Percentiles rank a stretch among this genome's conserved stretches.
Conservation (phyloP, 1,140 invertebrate species). For the Drosophila setifemur region DNA sequence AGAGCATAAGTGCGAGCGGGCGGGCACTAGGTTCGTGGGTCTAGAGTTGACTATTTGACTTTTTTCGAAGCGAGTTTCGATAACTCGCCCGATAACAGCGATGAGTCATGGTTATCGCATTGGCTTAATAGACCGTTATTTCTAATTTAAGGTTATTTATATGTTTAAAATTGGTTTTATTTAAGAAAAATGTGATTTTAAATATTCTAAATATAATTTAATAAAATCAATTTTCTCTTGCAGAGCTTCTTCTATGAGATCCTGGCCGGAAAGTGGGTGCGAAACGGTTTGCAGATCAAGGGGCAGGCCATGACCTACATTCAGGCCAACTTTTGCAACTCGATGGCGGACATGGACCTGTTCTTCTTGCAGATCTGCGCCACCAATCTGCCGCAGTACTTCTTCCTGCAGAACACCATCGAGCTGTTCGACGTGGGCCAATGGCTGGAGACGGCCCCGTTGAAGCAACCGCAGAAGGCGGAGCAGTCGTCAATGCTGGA, state of each 20-base stretch:
- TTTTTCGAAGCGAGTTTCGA: conserved; percentile 18
- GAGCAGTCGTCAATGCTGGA: conserved; percentile 96
- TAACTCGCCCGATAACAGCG: not conserved
- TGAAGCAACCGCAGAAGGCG: conserved; percentile 86
- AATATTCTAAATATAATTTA: not conserved
- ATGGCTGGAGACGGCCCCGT: conserved; percentile 91
- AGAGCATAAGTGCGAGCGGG: conserved; percentile 42
- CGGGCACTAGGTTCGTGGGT: not conserved
- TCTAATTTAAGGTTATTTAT: not conserved
- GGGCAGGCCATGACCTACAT: conserved; percentile 99
- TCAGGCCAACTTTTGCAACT: conserved; percentile 99
- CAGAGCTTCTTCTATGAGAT: conserved; percentile 98
- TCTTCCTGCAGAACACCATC: conserved; percentile 93
- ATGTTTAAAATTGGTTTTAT: not conserved
- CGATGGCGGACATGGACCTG: conserved; percentile 98
- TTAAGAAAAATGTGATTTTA: not conserved
- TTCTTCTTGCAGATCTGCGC: conserved; percentile 97
- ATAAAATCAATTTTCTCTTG: conserved; percentile 48
- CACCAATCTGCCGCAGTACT: conserved; percentile 92
- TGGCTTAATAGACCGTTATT: not conserved
- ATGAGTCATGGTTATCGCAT: conserved; percentile 11
- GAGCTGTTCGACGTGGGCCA: conserved; percentile 94
- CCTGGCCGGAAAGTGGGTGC: conserved; percentile 95
- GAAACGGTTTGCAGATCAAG: conserved; percentile 98
- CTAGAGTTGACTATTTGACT: conserved; percentile 43